Evolutionary conservation across 2,113 vertebrate genomes (phyloP).

Genomic region (Apistogramma diplotaenia): DNA sequence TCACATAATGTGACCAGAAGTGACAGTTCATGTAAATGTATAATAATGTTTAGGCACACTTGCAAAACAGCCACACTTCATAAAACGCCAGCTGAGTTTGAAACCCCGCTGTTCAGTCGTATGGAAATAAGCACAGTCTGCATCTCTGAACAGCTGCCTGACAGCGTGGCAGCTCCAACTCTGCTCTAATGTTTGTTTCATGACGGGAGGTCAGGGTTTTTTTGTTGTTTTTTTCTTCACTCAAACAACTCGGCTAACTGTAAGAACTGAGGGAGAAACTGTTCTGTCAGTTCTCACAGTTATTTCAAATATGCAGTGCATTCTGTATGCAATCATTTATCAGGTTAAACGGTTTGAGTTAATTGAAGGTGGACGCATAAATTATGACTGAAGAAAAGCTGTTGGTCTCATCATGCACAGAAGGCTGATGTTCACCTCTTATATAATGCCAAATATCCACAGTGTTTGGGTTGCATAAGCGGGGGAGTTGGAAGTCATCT

Average conservation of each 20-base stretch:
- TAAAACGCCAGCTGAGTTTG: neutral
- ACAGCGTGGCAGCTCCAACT: constrained; percentile 19
- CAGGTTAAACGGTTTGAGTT: neutral
- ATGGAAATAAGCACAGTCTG: neutral
- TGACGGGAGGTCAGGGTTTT: constrained; percentile 3
- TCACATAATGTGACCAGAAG: neutral
- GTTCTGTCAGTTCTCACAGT: neutral
- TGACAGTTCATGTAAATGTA: neutral
- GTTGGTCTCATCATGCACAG: constrained; percentile 10
- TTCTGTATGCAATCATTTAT: neutral
- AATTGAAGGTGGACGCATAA: neutral
- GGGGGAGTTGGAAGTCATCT: constrained; percentile 22
- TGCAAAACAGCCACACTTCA: neutral
- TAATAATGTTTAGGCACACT: neutral
- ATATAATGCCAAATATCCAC: constrained; percentile 34
- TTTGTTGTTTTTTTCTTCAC: neutral
- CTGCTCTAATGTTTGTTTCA: constrained; percentile 2
- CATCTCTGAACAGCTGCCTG: constrained; percentile 5
- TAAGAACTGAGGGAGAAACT: neutral
- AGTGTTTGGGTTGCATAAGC: constrained; percentile 24
- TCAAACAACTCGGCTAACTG: neutral
- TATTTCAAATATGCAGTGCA: neutral
- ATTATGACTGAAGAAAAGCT: constrained; percentile 24
- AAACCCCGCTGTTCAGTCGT: neutral
- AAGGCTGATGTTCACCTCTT: constrained; percentile 27